A percentile compares a stretch with the other conserved stretches of the same genome.
Evolutionary conservation across 2,888 invertebrate genomes (phyloP).

Genomic region (Thymelicus lineola): DNA sequence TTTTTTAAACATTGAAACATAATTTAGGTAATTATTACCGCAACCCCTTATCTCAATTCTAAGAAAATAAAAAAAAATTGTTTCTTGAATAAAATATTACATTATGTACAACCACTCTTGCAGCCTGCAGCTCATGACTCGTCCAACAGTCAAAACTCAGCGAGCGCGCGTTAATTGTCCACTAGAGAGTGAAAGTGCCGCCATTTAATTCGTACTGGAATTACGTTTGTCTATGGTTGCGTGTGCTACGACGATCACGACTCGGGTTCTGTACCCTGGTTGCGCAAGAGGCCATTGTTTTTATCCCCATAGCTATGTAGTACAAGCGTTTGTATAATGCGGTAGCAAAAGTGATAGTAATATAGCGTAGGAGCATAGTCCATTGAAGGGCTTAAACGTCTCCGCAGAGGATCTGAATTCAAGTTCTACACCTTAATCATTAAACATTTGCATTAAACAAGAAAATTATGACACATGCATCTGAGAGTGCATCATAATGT

Average conservation of each 20-base stretch:
- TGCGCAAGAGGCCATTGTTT: conserved; percentile 31
- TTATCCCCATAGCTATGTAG: background rate
- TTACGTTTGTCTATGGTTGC: conserved; percentile 52
- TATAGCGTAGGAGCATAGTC: no score
- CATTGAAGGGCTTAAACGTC: no score
- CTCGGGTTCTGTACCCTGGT: conserved; percentile 24
- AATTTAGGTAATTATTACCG: no score
- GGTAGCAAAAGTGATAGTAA: background rate
- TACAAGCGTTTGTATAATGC: background rate
- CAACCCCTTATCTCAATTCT: no score
- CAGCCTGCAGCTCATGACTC: conserved; percentile 15
- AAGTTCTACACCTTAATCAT: no score
- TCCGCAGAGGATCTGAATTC: no score
- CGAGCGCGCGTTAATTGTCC: conserved; percentile 52
- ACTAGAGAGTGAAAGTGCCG: conserved; percentile 57
- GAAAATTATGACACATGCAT: no score
- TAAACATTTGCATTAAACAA: no score
- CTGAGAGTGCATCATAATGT: no score
- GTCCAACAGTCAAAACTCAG: background rate
- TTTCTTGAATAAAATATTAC: background rate
- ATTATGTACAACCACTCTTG: no score
- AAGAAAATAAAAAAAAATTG: no score
- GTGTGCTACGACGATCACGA: conserved; percentile 37
- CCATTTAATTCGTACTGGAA: conserved; percentile 50
- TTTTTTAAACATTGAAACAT: no score